Evolutionary conservation across 2,113 vertebrate genomes (phyloP), one percentile per base, ranked within the genome.

Genomic region (Heptranchias perlo): DNA sequence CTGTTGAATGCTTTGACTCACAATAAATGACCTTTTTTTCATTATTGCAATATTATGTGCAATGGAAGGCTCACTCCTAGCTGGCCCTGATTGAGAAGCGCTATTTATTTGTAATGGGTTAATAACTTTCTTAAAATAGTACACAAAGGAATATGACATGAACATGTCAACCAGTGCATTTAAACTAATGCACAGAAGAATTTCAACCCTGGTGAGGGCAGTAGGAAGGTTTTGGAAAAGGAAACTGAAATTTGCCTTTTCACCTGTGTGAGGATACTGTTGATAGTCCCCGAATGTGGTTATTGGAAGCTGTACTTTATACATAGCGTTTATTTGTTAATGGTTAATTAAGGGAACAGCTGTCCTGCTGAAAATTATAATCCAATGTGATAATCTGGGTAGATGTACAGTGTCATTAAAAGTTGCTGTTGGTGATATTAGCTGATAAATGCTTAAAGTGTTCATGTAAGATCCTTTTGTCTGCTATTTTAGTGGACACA

Each of bases 331-430:
- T 93, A 93, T 61, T 93, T 93, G 89, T 39, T 93, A 93, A 93
- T 93, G 58, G 89, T 93, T 93, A 93, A 93, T 93, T 64, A 93
- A 93, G 58, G 61, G 89, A 62, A 62, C 58, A 64, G 89, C 89
- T 93, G 89, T 39, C 35, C 89, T 93, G 35, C 89, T 93, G 35
- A 93, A 58, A 93, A 93, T 93, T 93, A 62, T 93, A 62, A 93
- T 62, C 89, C 58, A 35, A 39, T 62, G 89, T 18, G 35, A 61
- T 92, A 92, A 92, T 92, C 89, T 92, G 89, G 61, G 39, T 93
- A 61, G 61, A 93, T 64, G 89, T 39, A 93, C 5, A 3, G 58
- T 93, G 89, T 93, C 58, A 93, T 93, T 93, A 93, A 93, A 93
- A 62, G 61, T 93, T 39, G 54, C 89, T 93, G 35, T 61, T 93